Conservation (phyloP, 2,797 vertebrate genomes). For the Arctocebus calabarensis region DNA sequence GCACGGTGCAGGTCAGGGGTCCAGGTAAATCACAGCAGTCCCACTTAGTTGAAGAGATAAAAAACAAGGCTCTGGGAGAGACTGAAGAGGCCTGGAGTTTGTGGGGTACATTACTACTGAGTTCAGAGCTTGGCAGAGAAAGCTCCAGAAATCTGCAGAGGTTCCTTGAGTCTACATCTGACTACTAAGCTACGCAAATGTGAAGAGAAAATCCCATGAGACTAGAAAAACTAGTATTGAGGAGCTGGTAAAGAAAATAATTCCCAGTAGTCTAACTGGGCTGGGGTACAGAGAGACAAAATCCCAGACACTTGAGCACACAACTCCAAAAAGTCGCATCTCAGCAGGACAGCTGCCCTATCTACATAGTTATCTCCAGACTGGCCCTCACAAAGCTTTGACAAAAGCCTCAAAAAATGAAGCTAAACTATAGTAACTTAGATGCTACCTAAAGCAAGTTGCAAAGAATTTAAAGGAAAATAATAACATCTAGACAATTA, state of each 20-base stretch:
- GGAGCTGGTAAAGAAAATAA: not conserved
- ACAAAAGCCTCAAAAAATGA: not conserved
- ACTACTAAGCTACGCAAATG: not conserved
- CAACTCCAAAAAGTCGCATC: not conserved
- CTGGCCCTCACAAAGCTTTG: not conserved
- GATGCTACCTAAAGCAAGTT: slow-evolving; percentile 13
- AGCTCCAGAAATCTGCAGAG: not conserved
- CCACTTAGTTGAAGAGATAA: not conserved
- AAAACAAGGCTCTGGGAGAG: not conserved
- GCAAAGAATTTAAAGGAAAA: slow-evolving; percentile 35
- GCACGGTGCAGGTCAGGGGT: not conserved
- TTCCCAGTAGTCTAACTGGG: not conserved
- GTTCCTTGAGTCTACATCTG: not conserved
- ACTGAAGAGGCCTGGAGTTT: not conserved
- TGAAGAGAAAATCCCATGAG: not conserved
- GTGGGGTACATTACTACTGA: not conserved
- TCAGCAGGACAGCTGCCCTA: not conserved
- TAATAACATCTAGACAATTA: slow-evolving; percentile 33
- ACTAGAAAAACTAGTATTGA: not conserved
- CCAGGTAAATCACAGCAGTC: not conserved
- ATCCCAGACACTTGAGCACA: not conserved
- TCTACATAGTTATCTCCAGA: not conserved
- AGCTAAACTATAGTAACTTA: slow-evolving; percentile 12
- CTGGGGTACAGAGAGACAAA: not conserved
- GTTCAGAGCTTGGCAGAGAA: not conserved